Evolutionary conservation across 2,113 vertebrate species (phyloP), one percentile per base, ranked within the genome.

Genomic region (Aythya baeri): DNA sequence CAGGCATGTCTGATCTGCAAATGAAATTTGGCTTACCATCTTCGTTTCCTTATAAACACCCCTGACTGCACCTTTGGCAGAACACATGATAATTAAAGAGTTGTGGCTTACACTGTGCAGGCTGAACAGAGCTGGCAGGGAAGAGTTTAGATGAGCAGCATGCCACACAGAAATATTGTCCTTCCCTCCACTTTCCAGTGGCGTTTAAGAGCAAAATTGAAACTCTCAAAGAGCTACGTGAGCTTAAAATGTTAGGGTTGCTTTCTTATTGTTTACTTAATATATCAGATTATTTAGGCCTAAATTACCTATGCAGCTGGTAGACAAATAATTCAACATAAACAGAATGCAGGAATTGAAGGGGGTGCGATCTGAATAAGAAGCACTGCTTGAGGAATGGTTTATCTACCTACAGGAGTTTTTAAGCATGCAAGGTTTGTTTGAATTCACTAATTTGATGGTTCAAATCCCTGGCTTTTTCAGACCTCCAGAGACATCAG

Each of bases 11-110:
- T 85, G 91, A 94, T 93, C 86, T 84, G 88, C 81, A 95, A 89
- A 94, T 96, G 88, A 94, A 97, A 96, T 95, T 92, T 95, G 94
- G 92, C 92, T 93, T 87, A 68, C 88, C 7, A 6, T 86, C 80
- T 92, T 77, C 0, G 0, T 91, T 96, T 95, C 92, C 92, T 94
- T 96, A 90, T 87, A 96, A 96, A 96, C 88, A 96, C 93, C 83
- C 92, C 87, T 84, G 91, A 83, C 88, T 91, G 81, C 88, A 97
- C 91, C 92, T 96, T 92, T 95, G 96, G 93, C 91, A 96, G 88
- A 94, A 31, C 77, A 83, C 81, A 84, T 62, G 66, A 70, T 87
- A 94, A 94, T 92, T 96, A 95, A 83, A 89, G 62, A 92, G 54
- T 94, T 94, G 86, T 76, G 93, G 77, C 36, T 91, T 93, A 27